Percentiles rank a stretch among this genome's conserved stretches.
Evolutionary conservation across 2,797 vertebrate species (phyloP).

Genomic region (Thunnus albacares): DNA sequence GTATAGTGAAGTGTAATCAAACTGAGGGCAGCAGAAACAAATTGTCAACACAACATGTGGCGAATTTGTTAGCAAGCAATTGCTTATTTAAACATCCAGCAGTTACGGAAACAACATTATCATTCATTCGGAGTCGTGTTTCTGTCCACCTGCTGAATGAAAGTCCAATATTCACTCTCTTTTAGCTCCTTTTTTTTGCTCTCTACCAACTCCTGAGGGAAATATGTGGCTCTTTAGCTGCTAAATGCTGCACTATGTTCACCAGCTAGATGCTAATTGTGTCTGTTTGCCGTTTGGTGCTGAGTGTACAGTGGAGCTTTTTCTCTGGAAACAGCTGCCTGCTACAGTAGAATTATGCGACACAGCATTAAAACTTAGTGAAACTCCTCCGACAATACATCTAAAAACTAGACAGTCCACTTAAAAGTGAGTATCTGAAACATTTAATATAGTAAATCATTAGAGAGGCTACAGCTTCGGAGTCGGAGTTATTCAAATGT

Average conservation of each 20-base stretch:
- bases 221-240: not conserved
- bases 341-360: not conserved
- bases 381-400: not conserved
- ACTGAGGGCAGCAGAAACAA: not conserved
- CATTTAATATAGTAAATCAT: not conserved
- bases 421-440: not conserved
- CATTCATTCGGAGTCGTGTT: not conserved
- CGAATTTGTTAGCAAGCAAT: not conserved
- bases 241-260: not conserved
- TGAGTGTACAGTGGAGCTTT: not conserved
- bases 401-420: not conserved
- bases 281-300: no score
- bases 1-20: not conserved
- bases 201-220: no score
- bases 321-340: no score
- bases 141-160: not conserved
- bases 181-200: no score
- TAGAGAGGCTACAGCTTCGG: not conserved
- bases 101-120: not conserved
- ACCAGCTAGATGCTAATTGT: not conserved
- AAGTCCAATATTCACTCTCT: not conserved
- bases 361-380: not conserved
- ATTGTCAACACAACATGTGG: not conserved
- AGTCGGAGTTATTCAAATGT: not conserved
- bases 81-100: not conserved